Conservation (phyloP, 2,888 invertebrate genomes). For the Helobdella robusta region DNA sequence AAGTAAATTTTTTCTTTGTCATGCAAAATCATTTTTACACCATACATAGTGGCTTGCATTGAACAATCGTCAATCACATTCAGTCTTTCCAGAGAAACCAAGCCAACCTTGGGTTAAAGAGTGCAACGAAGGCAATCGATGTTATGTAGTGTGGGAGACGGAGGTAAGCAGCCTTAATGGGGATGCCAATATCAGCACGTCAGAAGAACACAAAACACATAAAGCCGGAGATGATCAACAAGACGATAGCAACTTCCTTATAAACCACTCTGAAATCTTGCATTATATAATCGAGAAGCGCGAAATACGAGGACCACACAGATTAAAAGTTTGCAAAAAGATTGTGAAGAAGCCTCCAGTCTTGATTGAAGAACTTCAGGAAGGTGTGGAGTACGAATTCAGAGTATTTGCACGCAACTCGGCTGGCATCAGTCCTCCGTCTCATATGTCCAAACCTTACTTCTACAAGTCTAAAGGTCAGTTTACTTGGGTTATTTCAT, state of each 20-base stretch:
- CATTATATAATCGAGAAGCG: constrained; percentile 33
- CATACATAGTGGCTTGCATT: too few relatives aligned
- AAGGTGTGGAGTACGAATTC: constrained; percentile 84
- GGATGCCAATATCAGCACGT: too few relatives aligned
- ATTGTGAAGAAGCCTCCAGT: constrained; percentile 54
- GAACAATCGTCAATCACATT: too few relatives aligned
- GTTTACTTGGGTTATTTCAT: background rate
- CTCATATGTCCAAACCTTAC: constrained; percentile 52
- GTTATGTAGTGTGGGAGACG: constrained; percentile 14
- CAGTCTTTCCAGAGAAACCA: constrained; percentile 2
- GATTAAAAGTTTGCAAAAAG: constrained; percentile 83
- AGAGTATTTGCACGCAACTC: constrained; percentile 76
- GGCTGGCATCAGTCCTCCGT: constrained; percentile 84
- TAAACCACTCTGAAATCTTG: constrained; percentile 10
- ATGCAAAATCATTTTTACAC: too few relatives aligned
- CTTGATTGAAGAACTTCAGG: constrained; percentile 56
- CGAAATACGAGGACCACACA: constrained; percentile 54
- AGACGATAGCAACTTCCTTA: too few relatives aligned
- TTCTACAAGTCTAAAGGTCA: constrained; percentile 13
- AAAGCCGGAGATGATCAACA: too few relatives aligned
- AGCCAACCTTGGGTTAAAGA: constrained; percentile 1
- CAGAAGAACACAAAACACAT: too few relatives aligned
- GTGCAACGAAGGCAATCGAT: background rate
- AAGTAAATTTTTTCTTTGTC: too few relatives aligned
- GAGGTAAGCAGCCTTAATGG: too few relatives aligned